phyloP scores from a whole-genome alignment of 1,140 invertebrate species.

The Lepidostoma basale region DNA sequence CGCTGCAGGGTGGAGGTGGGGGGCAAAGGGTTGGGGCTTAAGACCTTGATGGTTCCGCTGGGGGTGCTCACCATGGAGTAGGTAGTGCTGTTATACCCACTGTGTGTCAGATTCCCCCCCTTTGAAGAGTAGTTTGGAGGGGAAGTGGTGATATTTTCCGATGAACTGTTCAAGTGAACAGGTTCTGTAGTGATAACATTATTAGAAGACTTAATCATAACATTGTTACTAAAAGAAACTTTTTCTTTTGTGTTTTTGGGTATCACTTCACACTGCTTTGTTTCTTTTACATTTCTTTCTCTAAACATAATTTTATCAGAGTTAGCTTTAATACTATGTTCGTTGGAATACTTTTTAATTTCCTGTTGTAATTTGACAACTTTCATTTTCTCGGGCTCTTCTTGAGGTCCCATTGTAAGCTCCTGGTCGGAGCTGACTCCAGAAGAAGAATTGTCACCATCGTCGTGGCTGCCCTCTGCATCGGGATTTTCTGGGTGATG shows the following conservation, averaged over 20 bases:
- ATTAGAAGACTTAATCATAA: constrained; percentile 59
- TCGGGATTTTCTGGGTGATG: constrained; percentile 43
- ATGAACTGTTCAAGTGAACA: constrained; percentile 49
- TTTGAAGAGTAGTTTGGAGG: constrained; percentile 51
- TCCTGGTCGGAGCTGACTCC: constrained; percentile 88
- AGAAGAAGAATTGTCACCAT: constrained; percentile 85
- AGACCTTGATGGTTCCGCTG: constrained; percentile 52
- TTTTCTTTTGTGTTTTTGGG: constrained; percentile 54
- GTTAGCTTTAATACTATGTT: constrained; percentile 48
- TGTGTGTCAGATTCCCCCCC: constrained; percentile 34
- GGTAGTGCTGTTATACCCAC: constrained; percentile 31
- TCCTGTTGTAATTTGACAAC: constrained; percentile 29
- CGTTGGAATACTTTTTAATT: constrained; percentile 50
- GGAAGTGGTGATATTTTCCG: constrained; percentile 51
- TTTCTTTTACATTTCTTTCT: constrained; percentile 40
- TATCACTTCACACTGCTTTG: constrained; percentile 48
- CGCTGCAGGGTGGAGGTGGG: constrained; percentile 60
- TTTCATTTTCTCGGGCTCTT: constrained; percentile 38
- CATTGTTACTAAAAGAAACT: constrained; percentile 59
- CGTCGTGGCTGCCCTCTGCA: constrained; percentile 62
- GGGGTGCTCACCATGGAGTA: constrained; percentile 46
- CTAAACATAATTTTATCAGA: constrained; percentile 39
- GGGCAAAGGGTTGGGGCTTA: constrained; percentile 53
- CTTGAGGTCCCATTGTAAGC: constrained; percentile 55
- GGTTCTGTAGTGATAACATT: constrained; percentile 62